phyloP scores from a whole-genome alignment of 2,797 vertebrate genomes.

The Falco cherrug region DNA sequence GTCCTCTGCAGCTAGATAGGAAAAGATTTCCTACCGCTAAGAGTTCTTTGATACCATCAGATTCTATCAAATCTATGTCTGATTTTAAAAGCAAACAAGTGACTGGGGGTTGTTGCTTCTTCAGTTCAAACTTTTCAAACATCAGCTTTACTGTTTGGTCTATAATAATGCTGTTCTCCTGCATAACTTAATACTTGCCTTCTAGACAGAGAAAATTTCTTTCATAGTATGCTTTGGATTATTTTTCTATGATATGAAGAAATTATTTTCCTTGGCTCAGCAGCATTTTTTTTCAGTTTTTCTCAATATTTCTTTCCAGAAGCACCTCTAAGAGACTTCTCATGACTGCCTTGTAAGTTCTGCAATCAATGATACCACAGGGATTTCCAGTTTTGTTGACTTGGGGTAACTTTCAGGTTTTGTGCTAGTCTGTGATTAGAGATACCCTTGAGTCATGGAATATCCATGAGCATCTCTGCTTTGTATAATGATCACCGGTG shows the following conservation, averaged over 20 bases:
- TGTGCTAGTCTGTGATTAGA: background rate
- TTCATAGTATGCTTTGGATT: slow-evolving; percentile 2
- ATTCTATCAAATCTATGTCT: background rate
- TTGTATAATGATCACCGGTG: fast-evolving
- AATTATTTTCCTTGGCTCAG: slow-evolving; percentile 23
- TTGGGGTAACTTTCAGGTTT: background rate
- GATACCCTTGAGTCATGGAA: background rate
- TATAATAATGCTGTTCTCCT: background rate
- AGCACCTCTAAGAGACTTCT: background rate
- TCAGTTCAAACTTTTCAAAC: background rate
- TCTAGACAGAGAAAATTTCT: background rate
- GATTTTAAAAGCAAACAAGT: slow-evolving; percentile 10
- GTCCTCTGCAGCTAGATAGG: background rate
- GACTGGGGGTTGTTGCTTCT: background rate
- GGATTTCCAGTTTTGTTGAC: background rate
- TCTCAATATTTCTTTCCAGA: background rate
- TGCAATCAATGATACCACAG: background rate
- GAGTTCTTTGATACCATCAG: background rate
- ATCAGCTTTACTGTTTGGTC: background rate
- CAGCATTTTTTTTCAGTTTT: background rate
- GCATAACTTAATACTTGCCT: background rate
- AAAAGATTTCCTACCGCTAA: slow-evolving; percentile 5
- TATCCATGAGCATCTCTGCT: background rate
- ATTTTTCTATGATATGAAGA: background rate
- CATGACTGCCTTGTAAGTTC: background rate